Conservation (phyloP, 2,888 invertebrate genomes). For the Dasysyrphus tricinctus region DNA sequence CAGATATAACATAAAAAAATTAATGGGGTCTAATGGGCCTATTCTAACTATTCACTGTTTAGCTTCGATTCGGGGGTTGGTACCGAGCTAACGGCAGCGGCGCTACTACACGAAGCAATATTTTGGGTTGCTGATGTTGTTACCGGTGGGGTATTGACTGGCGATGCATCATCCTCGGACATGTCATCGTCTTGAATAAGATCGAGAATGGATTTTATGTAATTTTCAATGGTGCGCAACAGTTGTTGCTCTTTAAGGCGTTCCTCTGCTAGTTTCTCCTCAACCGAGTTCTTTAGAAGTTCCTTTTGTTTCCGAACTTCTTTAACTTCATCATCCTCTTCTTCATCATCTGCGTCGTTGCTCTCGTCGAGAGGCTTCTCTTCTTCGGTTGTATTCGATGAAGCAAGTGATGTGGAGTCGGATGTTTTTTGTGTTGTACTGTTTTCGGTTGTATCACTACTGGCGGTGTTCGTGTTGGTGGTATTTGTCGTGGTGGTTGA, state of each 20-base stretch:
- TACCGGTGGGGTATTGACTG: conserved; percentile 68
- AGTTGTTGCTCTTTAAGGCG: conserved; percentile 81
- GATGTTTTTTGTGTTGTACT: conserved; percentile 34
- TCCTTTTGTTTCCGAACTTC: conserved; percentile 63
- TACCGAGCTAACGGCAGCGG: background rate
- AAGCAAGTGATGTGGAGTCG: conserved; percentile 45
- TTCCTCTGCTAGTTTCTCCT: conserved; percentile 81
- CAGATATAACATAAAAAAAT: conserved; percentile 43
- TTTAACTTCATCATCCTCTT: conserved; percentile 75
- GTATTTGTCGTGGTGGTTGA: conserved; percentile 20
- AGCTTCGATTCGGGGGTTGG: conserved; percentile 39
- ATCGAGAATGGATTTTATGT: conserved; percentile 81
- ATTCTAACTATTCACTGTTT: conserved; percentile 58
- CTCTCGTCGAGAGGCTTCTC: conserved; percentile 76
- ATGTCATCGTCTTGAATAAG: conserved; percentile 81
- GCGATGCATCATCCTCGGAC: conserved; percentile 70
- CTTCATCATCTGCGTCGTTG: conserved; percentile 77
- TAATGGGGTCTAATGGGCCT: conserved; percentile 5
- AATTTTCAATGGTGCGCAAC: conserved; percentile 82
- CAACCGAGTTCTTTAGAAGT: conserved; percentile 75
- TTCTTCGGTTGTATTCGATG: conserved; percentile 60
- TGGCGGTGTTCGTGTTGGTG: background rate
- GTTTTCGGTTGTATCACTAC: conserved; percentile 11
- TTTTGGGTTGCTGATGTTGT: conserved; percentile 50
- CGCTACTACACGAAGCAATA: conserved; percentile 61